phyloP scores from a whole-genome alignment of 2,113 vertebrate species.

The Muntiacus muntjak region DNA sequence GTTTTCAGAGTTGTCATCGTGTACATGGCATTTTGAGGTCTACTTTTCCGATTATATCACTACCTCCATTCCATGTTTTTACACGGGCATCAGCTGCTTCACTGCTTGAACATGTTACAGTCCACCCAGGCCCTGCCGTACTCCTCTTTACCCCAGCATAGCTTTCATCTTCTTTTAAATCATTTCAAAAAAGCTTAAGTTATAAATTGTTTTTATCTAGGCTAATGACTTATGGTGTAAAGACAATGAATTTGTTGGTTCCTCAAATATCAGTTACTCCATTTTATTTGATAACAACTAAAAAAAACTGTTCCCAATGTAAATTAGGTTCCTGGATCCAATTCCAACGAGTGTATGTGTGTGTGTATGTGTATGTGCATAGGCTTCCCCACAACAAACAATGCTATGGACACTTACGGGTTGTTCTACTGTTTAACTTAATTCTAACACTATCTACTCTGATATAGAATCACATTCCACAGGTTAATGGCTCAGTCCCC shows the following conservation, averaged over 20 bases:
- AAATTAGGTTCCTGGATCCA: neutral
- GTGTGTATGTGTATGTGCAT: too few species aligned
- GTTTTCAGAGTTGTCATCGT: neutral
- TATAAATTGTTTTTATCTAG: neutral
- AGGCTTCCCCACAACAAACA: neutral
- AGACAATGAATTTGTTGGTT: neutral
- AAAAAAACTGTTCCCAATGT: neutral
- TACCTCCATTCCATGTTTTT: neutral
- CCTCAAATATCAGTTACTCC: neutral
- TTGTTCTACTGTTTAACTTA: neutral
- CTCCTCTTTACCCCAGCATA: neutral
- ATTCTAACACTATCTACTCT: neutral
- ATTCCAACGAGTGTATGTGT: neutral
- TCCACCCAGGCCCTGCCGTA: neutral
- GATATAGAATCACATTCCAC: neutral
- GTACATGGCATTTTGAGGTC: neutral
- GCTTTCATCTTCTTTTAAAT: neutral
- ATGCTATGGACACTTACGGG: neutral
- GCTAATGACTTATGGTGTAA: neutral
- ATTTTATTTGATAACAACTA: neutral
- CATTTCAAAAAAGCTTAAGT: neutral
- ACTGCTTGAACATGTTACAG: neutral
- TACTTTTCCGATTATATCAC: neutral
- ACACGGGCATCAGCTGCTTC: rapidly evolving
- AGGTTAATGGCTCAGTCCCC: neutral